These are phyloP conservation scores for Ochropacha duplaris DNA, from an alignment of 2,888 invertebrate genomes.

Conservation along the genomic window DNA sequence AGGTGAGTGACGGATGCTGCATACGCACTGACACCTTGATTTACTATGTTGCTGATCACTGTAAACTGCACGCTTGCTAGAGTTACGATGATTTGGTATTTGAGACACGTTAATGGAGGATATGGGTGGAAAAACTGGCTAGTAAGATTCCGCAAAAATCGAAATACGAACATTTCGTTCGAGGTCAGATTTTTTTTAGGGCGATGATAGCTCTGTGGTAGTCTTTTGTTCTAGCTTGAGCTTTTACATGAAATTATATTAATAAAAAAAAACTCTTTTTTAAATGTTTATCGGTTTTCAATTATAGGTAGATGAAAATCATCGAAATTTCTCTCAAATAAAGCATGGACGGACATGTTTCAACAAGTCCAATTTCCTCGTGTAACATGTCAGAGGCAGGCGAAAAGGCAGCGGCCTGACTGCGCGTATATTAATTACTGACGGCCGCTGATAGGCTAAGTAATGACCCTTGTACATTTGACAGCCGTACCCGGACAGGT, in stretches of 20 bases:
- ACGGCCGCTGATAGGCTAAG: conserved; percentile 67
- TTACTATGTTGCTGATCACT: conserved; percentile 35
- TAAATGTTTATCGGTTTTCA: too few relatives aligned
- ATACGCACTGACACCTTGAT: conserved; percentile 43
- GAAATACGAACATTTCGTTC: too few relatives aligned
- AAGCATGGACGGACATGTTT: conserved; percentile 11
- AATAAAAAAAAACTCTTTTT: too few relatives aligned
- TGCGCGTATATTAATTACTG: conserved; percentile 70
- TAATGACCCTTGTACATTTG: conserved; percentile 82
- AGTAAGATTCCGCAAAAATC: too few relatives aligned
- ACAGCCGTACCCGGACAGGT: conserved; percentile 71
- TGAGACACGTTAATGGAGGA: not conserved
- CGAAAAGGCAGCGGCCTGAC: conserved; percentile 43
- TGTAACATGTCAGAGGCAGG: conserved; percentile 27
- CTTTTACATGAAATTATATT: too few relatives aligned
- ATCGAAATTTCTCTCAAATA: not conserved
- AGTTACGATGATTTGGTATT: not conserved
- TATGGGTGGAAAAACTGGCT: too few relatives aligned
- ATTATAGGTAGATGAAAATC: not conserved
- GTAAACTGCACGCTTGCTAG: not conserved
- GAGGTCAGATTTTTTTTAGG: too few relatives aligned
- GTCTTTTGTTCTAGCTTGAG: too few relatives aligned
- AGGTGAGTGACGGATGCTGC: conserved; percentile 31
- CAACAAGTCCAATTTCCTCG: not conserved
- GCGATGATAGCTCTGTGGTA: too few relatives aligned